These are phyloP conservation scores for Hipposideros armiger DNA, from an alignment of 2,113 vertebrate genomes.

Conservation along the genomic window DNA sequence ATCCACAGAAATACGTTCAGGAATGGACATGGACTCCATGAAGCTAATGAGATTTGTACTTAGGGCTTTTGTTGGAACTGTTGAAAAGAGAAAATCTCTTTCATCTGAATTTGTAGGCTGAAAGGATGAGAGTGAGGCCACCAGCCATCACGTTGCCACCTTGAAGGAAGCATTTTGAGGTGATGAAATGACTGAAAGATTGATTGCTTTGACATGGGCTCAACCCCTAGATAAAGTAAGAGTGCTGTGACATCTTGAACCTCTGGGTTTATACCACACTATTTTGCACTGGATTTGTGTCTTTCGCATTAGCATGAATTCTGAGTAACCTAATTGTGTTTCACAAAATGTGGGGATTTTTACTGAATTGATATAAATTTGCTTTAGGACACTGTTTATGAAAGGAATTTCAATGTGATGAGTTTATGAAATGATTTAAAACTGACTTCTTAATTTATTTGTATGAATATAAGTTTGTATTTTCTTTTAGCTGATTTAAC, in stretches of 20 bases:
- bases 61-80: background rate
- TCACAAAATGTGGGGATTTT: conserved; percentile 14
- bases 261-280: background rate
- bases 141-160: background rate
- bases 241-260: background rate
- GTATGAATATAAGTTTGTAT: background rate
- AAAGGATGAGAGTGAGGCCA: background rate
- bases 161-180: background rate
- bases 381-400: background rate
- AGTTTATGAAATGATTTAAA: background rate
- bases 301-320: background rate
- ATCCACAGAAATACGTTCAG: background rate
- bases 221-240: background rate
- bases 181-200: background rate
- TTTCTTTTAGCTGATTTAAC: conserved; percentile 48
- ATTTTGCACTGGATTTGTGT: background rate
- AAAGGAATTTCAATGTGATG: background rate
- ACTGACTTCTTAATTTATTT: conserved; percentile 23
- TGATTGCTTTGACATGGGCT: background rate
- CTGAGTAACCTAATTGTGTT: background rate
- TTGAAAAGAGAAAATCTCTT: background rate
- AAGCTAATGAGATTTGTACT: background rate
- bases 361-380: background rate
- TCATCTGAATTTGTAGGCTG: background rate
- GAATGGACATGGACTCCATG: background rate